phyloP scores from a whole-genome alignment of 2,113 vertebrate species.

The Sardina pilchardus region DNA sequence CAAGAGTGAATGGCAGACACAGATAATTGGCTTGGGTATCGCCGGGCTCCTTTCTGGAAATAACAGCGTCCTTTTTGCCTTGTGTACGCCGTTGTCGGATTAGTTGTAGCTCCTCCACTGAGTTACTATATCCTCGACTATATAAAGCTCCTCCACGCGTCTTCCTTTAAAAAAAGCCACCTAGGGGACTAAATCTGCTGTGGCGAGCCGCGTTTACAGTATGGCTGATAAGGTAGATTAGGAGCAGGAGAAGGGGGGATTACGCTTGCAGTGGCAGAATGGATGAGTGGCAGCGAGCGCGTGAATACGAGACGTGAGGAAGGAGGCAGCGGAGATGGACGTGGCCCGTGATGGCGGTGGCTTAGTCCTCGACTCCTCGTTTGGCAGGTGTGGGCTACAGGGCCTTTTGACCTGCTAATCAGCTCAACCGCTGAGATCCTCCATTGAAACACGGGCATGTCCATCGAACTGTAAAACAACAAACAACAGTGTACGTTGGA shows the following conservation, averaged over 20 bases:
- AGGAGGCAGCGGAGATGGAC: background rate
- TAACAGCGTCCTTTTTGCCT: background rate
- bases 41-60: background rate
- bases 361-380: background rate
- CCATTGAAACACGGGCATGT: background rate
- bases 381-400: background rate
- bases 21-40: background rate
- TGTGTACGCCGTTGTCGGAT: background rate
- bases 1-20: background rate
- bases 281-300: background rate
- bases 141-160: background rate
- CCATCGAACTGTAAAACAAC: background rate
- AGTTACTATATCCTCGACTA: background rate
- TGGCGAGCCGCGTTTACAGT: background rate
- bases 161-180: background rate
- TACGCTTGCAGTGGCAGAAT: background rate
- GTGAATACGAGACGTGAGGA: background rate
- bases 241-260: background rate
- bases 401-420: constrained; percentile 41
- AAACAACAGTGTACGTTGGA: background rate
- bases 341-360: background rate
- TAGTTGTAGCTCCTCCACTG: background rate
- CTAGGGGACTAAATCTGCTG: background rate
- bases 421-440: constrained; percentile 47
- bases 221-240: background rate